These are phyloP conservation scores for Folsomia manolachei DNA, from an alignment of 2,888 invertebrate genomes.

Conservation along the genomic window DNA sequence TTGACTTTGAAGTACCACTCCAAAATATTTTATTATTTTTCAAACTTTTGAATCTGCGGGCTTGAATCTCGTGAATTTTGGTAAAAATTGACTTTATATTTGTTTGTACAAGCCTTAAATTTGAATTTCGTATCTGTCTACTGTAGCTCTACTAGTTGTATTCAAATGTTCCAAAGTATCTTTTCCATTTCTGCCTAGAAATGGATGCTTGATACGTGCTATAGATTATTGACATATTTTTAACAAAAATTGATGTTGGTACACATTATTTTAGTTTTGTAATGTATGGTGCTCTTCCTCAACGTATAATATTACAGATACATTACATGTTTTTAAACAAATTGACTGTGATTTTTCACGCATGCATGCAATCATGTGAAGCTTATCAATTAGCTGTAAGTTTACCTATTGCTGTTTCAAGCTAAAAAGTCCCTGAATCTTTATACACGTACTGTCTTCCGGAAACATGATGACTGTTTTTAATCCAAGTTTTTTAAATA, in stretches of 20 bases:
- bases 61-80: not conserved
- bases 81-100: not conserved
- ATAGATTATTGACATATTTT: not conserved
- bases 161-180: not conserved
- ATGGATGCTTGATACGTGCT: not conserved
- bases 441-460: not conserved
- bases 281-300: not conserved
- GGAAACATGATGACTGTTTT: not conserved
- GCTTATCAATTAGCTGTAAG: no score
- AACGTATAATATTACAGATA: not conserved
- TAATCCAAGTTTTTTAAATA: no score
- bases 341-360: constrained; percentile 5
- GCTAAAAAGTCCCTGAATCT: not conserved
- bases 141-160: not conserved
- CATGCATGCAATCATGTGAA: not conserved
- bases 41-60: not conserved
- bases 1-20: not conserved
- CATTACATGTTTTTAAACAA: not conserved
- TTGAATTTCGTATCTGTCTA: not conserved
- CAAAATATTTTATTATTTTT: not conserved
- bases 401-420: no score
- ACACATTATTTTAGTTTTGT: not conserved
- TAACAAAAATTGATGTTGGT: not conserved
- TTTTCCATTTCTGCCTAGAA: not conserved
- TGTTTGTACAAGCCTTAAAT: not conserved